Evolutionary conservation across 2,888 invertebrate species (phyloP).

Genomic region (Cyclophora albipunctata): DNA sequence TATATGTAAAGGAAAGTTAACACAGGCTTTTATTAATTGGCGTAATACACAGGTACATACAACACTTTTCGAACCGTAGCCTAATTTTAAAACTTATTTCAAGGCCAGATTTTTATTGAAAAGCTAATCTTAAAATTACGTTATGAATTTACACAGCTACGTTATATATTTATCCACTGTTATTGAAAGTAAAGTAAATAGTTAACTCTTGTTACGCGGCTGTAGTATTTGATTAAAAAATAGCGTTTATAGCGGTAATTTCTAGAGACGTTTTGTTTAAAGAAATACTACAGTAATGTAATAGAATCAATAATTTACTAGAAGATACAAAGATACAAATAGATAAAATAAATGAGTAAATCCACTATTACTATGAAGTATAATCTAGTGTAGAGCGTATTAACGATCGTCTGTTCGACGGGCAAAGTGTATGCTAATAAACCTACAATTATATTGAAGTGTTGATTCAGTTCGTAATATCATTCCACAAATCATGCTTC

Average conservation of each 20-base stretch:
- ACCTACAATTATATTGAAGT: too few species aligned
- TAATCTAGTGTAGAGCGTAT: conserved; percentile 21
- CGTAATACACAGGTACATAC: conserved; percentile 65
- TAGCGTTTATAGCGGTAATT: too few species aligned
- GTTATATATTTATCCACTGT: conserved; percentile 29
- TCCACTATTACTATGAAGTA: conserved; percentile 42
- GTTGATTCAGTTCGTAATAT: too few species aligned
- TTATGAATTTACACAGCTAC: conserved; percentile 37
- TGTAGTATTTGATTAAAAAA: too few species aligned
- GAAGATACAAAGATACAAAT: conserved; percentile 22
- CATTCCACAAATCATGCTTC: too few species aligned
- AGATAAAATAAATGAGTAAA: conserved; percentile 42
- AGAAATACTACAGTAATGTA: not conserved
- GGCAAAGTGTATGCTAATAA: too few species aligned
- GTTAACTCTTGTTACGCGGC: too few species aligned
- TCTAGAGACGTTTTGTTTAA: conserved; percentile 1
- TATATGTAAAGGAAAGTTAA: conserved; percentile 1
- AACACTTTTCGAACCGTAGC: conserved; percentile 48
- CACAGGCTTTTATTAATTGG: conserved; percentile 46
- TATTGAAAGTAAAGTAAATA: conserved; percentile 16
- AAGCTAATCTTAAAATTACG: conserved; percentile 29
- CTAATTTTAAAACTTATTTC: conserved; percentile 35
- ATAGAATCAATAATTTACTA: too few species aligned
- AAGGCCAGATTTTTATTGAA: conserved; percentile 45
- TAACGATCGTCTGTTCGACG: conserved; percentile 10